Percentiles rank a stretch among this genome's conserved stretches.
phyloP scores from a whole-genome alignment of 2,888 invertebrate species.

The Cloeon dipterum region DNA sequence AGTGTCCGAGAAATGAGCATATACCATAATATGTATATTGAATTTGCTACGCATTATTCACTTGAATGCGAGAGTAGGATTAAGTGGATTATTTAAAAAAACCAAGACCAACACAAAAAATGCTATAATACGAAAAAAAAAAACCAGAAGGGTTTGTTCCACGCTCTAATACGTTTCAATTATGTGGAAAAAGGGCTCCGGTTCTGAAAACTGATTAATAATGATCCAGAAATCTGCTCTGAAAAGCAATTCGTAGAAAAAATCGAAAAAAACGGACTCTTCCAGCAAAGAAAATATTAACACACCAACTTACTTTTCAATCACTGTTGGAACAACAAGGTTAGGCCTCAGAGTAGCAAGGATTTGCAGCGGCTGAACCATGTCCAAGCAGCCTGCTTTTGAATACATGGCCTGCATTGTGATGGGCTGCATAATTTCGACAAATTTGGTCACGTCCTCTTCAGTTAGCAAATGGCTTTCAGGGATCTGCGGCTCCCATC shows the following conservation, averaged over 20 bases:
- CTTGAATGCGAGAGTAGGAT: background rate
- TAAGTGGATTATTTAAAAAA: background rate
- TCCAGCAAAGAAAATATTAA: no score
- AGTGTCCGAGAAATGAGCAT: no score
- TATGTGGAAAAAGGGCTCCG: no score
- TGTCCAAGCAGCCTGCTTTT: conserved; percentile 33
- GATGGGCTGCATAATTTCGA: conserved; percentile 47
- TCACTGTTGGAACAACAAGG: conserved; percentile 54
- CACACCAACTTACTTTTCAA: conserved; percentile 33
- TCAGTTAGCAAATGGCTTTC: conserved; percentile 48
- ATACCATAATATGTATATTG: background rate
- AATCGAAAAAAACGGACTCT: no score
- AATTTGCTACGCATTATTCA: background rate
- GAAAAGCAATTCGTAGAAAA: conserved; percentile 1
- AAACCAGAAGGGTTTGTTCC: no score
- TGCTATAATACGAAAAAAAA: no score
- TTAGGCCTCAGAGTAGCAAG: conserved; percentile 60
- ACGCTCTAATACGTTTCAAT: no score
- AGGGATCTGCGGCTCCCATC: conserved; percentile 48
- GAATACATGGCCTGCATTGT: conserved; percentile 60
- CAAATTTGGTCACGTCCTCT: conserved; percentile 57
- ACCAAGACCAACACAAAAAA: conserved; percentile 1
- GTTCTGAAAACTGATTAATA: no score
- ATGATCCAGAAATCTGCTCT: no score
- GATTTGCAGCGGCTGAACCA: conserved; percentile 43